phyloP scores from a whole-genome alignment of 2,797 vertebrate genomes.

The Crenichthys baileyi region DNA sequence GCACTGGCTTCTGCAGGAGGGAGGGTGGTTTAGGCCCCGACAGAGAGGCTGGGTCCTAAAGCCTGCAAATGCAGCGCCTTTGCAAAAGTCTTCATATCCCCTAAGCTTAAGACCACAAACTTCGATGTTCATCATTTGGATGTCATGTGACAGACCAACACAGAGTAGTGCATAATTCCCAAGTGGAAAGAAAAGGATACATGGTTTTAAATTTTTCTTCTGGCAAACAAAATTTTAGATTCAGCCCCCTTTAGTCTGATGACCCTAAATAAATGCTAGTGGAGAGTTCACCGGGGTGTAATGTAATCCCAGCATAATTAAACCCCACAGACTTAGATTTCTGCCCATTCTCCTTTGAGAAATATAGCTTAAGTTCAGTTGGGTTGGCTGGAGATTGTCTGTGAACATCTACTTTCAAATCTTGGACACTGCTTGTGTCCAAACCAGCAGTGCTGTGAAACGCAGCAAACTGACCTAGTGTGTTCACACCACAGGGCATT shows the following conservation, averaged over 20 bases:
- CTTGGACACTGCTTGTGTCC: no score
- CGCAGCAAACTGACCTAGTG: no score
- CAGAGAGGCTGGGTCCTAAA: slow-evolving; percentile 89
- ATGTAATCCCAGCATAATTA: not conserved
- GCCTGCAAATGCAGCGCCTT: slow-evolving; percentile 53
- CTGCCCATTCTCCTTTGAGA: no score
- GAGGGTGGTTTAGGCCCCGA: slow-evolving; percentile 62
- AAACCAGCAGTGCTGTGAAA: no score
- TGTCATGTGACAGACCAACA: not conserved
- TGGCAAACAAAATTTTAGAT: not conserved
- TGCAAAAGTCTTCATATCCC: not conserved
- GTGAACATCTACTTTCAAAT: no score
- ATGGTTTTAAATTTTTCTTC: not conserved
- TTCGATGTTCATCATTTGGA: not conserved
- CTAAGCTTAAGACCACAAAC: no score
- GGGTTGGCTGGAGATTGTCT: no score
- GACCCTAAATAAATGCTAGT: not conserved
- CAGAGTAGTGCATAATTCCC: no score
- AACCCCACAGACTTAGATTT: not conserved
- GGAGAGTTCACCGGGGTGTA: no score
- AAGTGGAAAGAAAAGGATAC: no score
- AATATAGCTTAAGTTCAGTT: no score
- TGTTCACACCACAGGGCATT: no score
- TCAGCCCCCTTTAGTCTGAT: not conserved
- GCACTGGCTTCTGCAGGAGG: slow-evolving; percentile 83